These are phyloP conservation scores for Coptodon bakossiorum DNA, from an alignment of 2,113 vertebrate species.

Conservation along the genomic window DNA sequence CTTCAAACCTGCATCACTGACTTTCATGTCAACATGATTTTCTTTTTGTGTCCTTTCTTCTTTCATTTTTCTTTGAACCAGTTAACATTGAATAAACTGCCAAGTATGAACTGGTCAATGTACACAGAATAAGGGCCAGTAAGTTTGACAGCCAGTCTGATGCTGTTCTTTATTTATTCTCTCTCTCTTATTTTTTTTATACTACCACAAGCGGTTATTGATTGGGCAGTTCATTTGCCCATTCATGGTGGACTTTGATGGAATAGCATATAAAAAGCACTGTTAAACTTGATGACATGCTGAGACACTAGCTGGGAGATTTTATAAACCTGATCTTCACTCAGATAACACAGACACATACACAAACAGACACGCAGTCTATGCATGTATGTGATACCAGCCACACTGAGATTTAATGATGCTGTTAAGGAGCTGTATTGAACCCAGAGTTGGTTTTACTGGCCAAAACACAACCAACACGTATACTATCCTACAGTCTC, in stretches of 20 bases:
- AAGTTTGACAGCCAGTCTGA: not conserved
- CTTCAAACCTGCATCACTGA: not conserved
- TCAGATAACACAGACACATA: conserved; percentile 7
- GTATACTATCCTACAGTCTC: not conserved
- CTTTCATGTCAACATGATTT: not conserved
- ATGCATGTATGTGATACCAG: not conserved
- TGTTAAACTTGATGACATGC: conserved; percentile 55
- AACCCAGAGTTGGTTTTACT: not conserved
- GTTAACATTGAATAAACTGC: not conserved
- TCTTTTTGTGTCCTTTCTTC: not conserved
- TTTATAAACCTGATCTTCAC: conserved; percentile 44
- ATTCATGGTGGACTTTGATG: conserved; percentile 32
- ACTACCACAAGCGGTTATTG: not conserved
- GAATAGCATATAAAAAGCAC: conserved; percentile 40
- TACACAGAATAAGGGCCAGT: not conserved
- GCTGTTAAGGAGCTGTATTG: not conserved
- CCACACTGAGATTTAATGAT: not conserved
- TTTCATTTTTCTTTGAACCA: not conserved
- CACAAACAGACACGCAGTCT: not conserved
- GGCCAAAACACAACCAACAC: not conserved
- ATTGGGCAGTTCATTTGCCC: not conserved
- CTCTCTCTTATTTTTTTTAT: not conserved
- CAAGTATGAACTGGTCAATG: not conserved
- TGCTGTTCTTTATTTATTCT: not conserved
- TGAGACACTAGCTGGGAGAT: conserved; percentile 24